These are phyloP conservation scores for Phaonia tiefii DNA, from an alignment of 2,888 invertebrate genomes.

Conservation along the genomic window DNA sequence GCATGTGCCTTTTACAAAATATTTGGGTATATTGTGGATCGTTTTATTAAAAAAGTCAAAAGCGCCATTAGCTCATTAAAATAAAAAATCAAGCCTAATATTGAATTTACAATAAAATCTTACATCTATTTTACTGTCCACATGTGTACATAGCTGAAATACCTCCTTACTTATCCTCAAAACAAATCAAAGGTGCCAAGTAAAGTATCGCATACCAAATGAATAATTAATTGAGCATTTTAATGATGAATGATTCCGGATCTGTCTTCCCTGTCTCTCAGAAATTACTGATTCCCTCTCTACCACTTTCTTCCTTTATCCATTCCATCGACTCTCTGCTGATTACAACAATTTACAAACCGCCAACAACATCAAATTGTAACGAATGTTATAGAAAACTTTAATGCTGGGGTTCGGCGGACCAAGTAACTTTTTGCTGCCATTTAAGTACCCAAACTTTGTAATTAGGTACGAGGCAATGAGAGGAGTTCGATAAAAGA, in stretches of 20 bases:
- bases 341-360: no score
- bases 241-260: conserved; percentile 6
- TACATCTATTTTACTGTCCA: no score
- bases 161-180: no score
- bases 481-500: neutral
- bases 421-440: conserved; percentile 3
- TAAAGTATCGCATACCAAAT: conserved; percentile 7
- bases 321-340: no score
- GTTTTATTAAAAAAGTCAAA: no score
- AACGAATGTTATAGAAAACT: neutral
- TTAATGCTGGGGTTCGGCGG: neutral
- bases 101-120: no score
- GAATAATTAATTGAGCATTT: conserved; percentile 11
- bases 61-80: no score
- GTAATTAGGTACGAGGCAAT: neutral
- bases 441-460: neutral
- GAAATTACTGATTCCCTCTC: neutral
- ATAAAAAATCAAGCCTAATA: no score
- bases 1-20: no score
- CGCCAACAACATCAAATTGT: neutral
- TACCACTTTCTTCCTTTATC: no score
- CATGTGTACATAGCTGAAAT: no score
- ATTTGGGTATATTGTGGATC: neutral
- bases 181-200: neutral
- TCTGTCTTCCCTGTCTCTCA: neutral